These are phyloP conservation scores for Bothrops jararaca DNA, from an alignment of 2,113 vertebrate genomes.

Conservation along the genomic window DNA sequence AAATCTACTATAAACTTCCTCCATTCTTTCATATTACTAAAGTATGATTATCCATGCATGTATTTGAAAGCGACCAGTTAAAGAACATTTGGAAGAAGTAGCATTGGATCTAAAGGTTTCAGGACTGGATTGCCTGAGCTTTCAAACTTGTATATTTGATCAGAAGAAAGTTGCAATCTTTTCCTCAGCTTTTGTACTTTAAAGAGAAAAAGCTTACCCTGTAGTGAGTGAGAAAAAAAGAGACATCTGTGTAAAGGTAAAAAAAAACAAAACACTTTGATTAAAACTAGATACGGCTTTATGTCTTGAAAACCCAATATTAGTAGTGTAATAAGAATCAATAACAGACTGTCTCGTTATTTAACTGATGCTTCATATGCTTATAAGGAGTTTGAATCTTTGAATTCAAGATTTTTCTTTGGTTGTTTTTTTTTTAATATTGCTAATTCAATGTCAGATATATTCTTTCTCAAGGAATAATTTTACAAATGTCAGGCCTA, in stretches of 20 bases:
- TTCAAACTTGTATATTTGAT: background rate
- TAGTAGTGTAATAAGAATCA: background rate
- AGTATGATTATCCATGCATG: background rate
- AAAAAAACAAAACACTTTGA: background rate
- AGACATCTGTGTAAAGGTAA: background rate
- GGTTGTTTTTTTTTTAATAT: background rate
- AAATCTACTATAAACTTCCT: background rate
- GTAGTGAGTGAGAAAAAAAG: background rate
- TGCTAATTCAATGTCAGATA: background rate
- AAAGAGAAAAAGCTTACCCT: background rate
- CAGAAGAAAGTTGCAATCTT: background rate
- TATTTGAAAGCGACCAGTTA: background rate
- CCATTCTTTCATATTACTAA: background rate
- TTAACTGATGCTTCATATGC: background rate
- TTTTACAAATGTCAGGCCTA: slow-evolving; percentile 11
- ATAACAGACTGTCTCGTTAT: background rate
- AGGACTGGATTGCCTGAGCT: background rate
- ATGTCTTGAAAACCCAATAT: background rate
- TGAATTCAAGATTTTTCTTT: background rate
- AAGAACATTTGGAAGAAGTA: background rate
- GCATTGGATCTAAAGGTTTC: background rate
- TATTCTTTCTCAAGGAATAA: background rate
- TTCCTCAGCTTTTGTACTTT: background rate
- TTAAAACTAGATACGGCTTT: background rate
- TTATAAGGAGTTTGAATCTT: background rate